Evolutionary conservation across 1,140 invertebrate species (phyloP).

Genomic region (Lithobius niger): DNA sequence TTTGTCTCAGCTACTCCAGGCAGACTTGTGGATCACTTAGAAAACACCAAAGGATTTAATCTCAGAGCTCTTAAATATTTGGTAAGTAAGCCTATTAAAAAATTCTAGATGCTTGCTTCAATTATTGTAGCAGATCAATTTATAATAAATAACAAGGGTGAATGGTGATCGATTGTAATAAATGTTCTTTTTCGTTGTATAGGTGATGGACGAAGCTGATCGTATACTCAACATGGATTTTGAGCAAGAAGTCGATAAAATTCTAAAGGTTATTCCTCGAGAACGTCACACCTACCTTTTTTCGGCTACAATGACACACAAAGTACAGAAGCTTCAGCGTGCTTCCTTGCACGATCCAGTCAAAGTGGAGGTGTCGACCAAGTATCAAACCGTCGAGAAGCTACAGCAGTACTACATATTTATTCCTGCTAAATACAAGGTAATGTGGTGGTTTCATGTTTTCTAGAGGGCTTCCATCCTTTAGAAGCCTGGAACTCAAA

Average conservation of each 20-base stretch:
- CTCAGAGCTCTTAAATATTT: conserved; percentile 74
- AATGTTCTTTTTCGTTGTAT: background rate
- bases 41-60: conserved; percentile 90
- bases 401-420: conserved; percentile 92
- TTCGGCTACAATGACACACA: conserved; percentile 97
- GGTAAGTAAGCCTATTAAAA: conserved; percentile 34
- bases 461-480: no score
- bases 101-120: background rate
- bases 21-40: conserved; percentile 73
- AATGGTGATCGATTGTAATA: background rate
- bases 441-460: no score
- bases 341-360: conserved; percentile 81
- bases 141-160: background rate
- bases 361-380: conserved; percentile 88
- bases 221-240: conserved; percentile 93
- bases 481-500: no score
- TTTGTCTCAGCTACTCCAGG: conserved; percentile 59
- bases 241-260: conserved; percentile 90
- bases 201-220: conserved; percentile 93
- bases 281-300: conserved; percentile 81
- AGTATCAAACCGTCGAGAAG: conserved; percentile 96
- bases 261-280: conserved; percentile 76
- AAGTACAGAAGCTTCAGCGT: conserved; percentile 89
- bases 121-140: background rate
- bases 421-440: conserved; percentile 91